Percentiles rank a stretch among this genome's conserved stretches.
phyloP scores from a whole-genome alignment of 1,140 invertebrate genomes.

The Tenebrio molitor region DNA sequence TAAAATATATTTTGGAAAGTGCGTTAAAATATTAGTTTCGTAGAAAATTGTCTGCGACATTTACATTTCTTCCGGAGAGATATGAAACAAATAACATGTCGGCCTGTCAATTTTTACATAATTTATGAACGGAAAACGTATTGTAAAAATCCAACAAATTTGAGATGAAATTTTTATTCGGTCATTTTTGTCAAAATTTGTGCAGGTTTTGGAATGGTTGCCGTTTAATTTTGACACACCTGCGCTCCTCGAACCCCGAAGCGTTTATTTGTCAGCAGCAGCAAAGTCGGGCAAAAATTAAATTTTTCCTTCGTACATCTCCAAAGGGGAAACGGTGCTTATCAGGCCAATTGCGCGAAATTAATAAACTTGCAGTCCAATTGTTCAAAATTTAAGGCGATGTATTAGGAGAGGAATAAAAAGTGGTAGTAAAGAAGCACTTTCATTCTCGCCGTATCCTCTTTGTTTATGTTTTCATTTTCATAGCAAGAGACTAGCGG shows the following conservation, averaged over 20 bases:
- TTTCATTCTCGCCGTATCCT: constrained; percentile 39
- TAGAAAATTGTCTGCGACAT: too few relatives aligned
- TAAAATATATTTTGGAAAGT: too few relatives aligned
- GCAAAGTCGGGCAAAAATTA: neutral
- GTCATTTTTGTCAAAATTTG: too few relatives aligned
- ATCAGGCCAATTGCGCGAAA: constrained; percentile 27
- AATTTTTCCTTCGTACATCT: neutral
- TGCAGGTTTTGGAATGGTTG: too few relatives aligned
- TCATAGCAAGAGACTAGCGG: constrained; percentile 39
- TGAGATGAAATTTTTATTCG: too few relatives aligned
- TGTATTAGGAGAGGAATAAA: constrained; percentile 39
- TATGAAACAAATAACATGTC: too few relatives aligned
- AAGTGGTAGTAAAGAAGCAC: constrained; percentile 37
- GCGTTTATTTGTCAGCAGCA: neutral
- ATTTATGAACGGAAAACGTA: too few relatives aligned
- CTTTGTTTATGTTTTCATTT: constrained; percentile 41
- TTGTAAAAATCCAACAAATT: too few relatives aligned
- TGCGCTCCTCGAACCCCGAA: neutral
- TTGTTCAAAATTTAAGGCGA: constrained; percentile 38
- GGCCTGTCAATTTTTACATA: too few relatives aligned
- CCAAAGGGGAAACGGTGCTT: neutral
- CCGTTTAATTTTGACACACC: constrained; percentile 13
- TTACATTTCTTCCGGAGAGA: too few relatives aligned
- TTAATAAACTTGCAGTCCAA: constrained; percentile 33
- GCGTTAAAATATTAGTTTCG: too few relatives aligned